A percentile compares a stretch with the other conserved stretches of the same genome.
Evolutionary conservation across 2,797 vertebrate species (phyloP).

Genomic region (Anguilla pacifica): DNA sequence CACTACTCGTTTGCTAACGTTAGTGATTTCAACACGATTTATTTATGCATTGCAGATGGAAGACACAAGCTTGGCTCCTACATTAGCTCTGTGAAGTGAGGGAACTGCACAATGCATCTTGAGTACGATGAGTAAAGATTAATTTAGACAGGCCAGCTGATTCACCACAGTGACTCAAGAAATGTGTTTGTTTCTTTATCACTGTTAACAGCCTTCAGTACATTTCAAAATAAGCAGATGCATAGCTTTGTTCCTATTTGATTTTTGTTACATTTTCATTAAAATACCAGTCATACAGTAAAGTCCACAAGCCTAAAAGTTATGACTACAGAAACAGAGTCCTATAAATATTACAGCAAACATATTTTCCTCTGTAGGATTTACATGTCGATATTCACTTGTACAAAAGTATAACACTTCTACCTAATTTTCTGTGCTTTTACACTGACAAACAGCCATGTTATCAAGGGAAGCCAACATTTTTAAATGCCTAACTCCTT

Average conservation of each 20-base stretch:
- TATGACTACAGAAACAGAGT: not conserved
- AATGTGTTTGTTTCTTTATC: not conserved
- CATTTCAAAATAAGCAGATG: not conserved
- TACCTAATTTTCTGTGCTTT: not conserved
- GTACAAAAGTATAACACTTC: not conserved
- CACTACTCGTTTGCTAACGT: no score
- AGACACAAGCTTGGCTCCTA: no score
- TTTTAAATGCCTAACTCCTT: not conserved
- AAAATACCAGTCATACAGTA: not conserved
- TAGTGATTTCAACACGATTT: no score
- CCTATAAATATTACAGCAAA: not conserved
- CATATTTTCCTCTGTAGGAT: not conserved
- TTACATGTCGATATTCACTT: not conserved
- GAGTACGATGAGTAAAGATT: no score
- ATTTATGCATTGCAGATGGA: no score
- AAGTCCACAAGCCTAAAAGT: not conserved
- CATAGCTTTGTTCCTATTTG: not conserved
- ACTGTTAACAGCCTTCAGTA: not conserved
- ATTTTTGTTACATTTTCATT: not conserved
- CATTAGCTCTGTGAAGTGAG: no score
- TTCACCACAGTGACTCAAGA: not conserved
- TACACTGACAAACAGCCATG: not conserved
- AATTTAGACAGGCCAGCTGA: not conserved
- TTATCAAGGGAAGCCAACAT: no score
- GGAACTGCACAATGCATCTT: no score